Percentiles rank a stretch among this genome's conserved stretches.
Evolutionary conservation across 2,113 vertebrate genomes (phyloP).

Genomic region (Empidonax alnorum): DNA sequence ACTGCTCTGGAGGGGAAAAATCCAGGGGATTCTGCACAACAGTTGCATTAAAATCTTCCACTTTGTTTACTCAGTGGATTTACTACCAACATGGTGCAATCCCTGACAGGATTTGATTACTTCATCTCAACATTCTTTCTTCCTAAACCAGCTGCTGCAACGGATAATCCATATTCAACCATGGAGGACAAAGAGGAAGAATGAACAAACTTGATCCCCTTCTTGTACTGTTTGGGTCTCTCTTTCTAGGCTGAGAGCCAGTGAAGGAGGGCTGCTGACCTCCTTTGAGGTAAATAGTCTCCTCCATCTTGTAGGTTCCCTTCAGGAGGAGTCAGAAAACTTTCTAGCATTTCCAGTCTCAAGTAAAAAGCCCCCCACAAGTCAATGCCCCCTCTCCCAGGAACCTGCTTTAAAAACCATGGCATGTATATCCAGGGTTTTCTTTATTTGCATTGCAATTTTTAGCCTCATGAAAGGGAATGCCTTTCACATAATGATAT

Average conservation of each 20-base stretch:
- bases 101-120: background rate
- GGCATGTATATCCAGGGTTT: background rate
- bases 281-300: background rate
- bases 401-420: background rate
- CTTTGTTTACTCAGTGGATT: background rate
- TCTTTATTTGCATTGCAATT: background rate
- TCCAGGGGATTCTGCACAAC: background rate
- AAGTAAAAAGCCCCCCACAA: background rate
- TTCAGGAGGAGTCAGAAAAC: background rate
- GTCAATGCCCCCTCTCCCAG: background rate
- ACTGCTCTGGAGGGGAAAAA: background rate
- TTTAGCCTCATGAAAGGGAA: background rate
- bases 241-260: background rate
- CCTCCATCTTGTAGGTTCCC: background rate
- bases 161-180: background rate
- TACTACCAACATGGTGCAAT: background rate
- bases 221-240: accelerated
- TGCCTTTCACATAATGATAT: background rate
- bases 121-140: background rate
- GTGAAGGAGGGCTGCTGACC: background rate
- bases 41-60: background rate
- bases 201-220: background rate
- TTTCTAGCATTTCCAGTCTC: background rate
- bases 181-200: accelerated
- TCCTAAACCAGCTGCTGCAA: background rate